Base-by-base conservation (phyloP, 2,888 invertebrate genomes). In the Didymodactylos carnosus region DNA sequence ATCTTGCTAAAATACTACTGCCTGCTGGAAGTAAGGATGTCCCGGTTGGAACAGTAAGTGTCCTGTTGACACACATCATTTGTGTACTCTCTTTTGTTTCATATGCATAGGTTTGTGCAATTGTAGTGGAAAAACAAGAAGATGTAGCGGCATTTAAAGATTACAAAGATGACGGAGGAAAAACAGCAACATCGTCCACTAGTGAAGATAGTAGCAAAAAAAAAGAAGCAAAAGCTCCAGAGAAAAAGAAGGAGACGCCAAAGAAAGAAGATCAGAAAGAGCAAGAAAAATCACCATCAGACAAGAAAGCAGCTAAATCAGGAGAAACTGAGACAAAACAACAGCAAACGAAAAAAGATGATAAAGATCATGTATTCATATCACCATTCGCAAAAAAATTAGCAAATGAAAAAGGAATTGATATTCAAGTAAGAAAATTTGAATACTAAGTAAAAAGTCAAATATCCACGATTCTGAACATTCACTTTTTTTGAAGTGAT, bases 131-230 rank as follows among this genome's bases (percentile, higher is more conserved):
- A 78, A 89, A 89, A 71, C 87, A 91, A 82, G 87, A 84, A 2
- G 90, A 91, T 81, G 87, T 95, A 11, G 91, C 90, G 14, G 92
- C 93, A 6, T 99, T 98, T 83, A 91, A 91, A 83, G 90, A 94
- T 81, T 98, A 80, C 78, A 79, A 78, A 11, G 79, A 81, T 7
- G 77, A 79, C 8, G 49, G 25, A 11, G 25, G 49, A 25, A 13
- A 25, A 23, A 39, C 71, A 14, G 5, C 43, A 23, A 72, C 76
- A 14, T 25, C 4, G 13, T 23, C n/a, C 8, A 71, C 78, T 77
- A 83, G 39, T 77, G 83, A 49, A 77, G 80, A 79, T 7, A 41
- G 76, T 29, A 73, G 78, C n/a, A 72, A 80, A 40, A 75, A 80
- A 49, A 75, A 78, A 35, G 76, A 78, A 10, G 72, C 80, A 41